A percentile compares a stretch with the other conserved stretches of the same genome.
Evolutionary conservation across 2,797 vertebrate species (phyloP).

Genomic region (Halcyon chelicuti): DNA sequence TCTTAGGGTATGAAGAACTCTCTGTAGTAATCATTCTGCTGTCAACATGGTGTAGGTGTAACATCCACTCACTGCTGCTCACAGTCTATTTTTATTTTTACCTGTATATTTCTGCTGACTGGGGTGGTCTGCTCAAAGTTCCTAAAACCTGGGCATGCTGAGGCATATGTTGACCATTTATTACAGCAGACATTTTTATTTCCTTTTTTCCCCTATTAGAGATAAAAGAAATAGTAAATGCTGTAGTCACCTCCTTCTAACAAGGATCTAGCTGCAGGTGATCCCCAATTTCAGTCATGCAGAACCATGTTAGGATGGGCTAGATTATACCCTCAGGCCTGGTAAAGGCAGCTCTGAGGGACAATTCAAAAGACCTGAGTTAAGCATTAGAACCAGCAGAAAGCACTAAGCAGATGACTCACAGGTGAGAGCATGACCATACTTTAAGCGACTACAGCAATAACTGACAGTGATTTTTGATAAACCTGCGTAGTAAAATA

Average conservation of each 20-base stretch:
- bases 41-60: neutral
- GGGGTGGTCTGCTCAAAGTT: neutral
- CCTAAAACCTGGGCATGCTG: neutral
- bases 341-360: neutral
- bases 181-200: neutral
- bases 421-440: neutral
- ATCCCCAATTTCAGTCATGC: neutral
- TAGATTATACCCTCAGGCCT: neutral
- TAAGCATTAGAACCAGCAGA: neutral
- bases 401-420: neutral
- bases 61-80: neutral
- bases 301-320: neutral
- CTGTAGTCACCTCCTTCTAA: neutral
- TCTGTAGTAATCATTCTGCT: neutral
- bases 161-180: neutral
- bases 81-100: neutral
- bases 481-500: neutral
- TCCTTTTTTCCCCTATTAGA: neutral
- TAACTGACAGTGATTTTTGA: neutral
- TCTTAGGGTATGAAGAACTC: neutral
- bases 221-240: neutral
- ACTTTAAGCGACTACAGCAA: neutral
- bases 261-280: neutral
- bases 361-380: neutral
- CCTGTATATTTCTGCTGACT: neutral